phyloP scores from a whole-genome alignment of 2,797 vertebrate species.

The Leptatherina wallacei region DNA sequence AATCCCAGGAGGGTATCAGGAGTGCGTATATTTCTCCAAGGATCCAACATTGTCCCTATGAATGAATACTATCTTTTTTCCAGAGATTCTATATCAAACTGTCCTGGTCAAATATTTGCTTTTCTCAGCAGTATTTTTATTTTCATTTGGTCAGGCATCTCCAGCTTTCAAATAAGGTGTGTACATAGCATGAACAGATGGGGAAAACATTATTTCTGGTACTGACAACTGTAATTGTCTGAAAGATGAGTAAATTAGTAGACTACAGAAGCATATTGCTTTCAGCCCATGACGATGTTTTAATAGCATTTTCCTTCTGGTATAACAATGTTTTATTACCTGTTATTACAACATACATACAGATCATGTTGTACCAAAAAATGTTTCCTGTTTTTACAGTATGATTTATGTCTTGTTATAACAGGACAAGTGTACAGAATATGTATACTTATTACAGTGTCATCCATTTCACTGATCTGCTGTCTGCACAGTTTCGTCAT shows the following conservation, averaged over 20 bases:
- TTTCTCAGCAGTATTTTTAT: conserved; percentile 7
- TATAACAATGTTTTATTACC: not conserved
- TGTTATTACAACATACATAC: not conserved
- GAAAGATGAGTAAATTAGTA: not conserved
- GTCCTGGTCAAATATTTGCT: conserved; percentile 26
- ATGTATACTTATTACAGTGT: not conserved
- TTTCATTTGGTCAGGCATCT: conserved; percentile 6
- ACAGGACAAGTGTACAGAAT: not conserved
- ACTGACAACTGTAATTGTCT: not conserved
- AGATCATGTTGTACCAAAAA: not conserved
- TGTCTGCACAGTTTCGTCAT: not conserved
- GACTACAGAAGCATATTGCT: not conserved
- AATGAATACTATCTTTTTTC: conserved; percentile 43
- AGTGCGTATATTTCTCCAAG: conserved; percentile 33
- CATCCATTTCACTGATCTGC: not conserved
- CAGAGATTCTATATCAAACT: conserved; percentile 8
- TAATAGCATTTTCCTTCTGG: not conserved
- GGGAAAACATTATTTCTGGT: not conserved
- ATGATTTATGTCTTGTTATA: not conserved
- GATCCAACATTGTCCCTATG: conserved; percentile 31
- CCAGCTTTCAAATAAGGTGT: not conserved
- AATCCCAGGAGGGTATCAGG: conserved; percentile 25
- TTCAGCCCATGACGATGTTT: not conserved
- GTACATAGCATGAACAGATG: not conserved
- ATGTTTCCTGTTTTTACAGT: not conserved